Conservation (phyloP, 2,797 vertebrate genomes). For the Phrynocephalus guinanensis region DNA sequence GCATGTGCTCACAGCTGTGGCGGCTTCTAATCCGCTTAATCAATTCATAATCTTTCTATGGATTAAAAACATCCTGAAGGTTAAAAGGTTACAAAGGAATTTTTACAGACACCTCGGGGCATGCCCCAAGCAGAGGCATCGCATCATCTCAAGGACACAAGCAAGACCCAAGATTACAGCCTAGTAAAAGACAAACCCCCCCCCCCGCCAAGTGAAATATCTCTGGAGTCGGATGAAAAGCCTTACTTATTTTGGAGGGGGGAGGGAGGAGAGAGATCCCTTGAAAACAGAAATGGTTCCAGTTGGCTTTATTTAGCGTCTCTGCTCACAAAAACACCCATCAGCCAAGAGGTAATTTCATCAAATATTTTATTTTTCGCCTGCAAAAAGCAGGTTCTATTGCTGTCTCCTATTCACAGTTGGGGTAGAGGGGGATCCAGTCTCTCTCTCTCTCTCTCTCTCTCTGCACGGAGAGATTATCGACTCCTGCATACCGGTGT, state of each 20-base stretch:
- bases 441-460: too few relatives aligned
- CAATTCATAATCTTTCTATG: not conserved
- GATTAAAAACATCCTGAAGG: not conserved
- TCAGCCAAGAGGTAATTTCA: not conserved
- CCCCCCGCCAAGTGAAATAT: too few relatives aligned
- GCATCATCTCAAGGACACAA: not conserved
- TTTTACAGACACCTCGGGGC: too few relatives aligned
- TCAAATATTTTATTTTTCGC: not conserved
- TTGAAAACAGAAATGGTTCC: not conserved
- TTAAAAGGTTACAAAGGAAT: not conserved
- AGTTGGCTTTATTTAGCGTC: not conserved
- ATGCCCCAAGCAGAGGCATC: not conserved
- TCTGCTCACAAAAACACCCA: not conserved
- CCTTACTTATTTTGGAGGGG: too few relatives aligned
- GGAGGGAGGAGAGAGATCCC: not conserved
- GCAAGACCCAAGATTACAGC: not conserved
- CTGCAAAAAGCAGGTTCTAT: not conserved
- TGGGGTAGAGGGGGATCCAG: too few relatives aligned
- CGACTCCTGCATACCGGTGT: too few relatives aligned
- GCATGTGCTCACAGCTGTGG: constrained; percentile 26
- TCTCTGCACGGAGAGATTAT: too few relatives aligned
- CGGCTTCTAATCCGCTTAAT: not conserved
- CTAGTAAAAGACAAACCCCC: too few relatives aligned
- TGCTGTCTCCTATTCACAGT: not conserved
- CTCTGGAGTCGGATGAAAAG: too few relatives aligned